Conservation (phyloP, 2,113 vertebrate genomes). For the Hippocampus guttulatus region DNA sequence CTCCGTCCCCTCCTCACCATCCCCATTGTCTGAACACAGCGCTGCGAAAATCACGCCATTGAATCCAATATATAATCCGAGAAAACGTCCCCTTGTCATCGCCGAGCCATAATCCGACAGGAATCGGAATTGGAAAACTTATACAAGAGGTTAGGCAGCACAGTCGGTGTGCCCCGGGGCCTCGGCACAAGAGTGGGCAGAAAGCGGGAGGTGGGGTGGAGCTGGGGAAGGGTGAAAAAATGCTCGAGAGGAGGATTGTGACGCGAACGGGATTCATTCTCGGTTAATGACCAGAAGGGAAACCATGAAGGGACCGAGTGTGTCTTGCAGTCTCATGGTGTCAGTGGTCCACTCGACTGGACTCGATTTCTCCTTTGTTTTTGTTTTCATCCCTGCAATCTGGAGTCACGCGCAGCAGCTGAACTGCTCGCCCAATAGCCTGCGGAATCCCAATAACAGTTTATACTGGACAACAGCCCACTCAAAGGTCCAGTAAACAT, state of each 20-base stretch:
- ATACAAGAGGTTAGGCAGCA: constrained; percentile 81
- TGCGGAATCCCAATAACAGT: constrained; percentile 10
- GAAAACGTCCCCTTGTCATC: constrained; percentile 69
- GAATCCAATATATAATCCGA: constrained; percentile 79
- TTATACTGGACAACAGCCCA: constrained; percentile 52
- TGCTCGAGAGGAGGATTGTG: not conserved
- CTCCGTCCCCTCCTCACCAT: constrained; percentile 46
- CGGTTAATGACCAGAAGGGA: constrained; percentile 20
- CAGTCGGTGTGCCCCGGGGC: constrained; percentile 82
- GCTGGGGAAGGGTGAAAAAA: not conserved
- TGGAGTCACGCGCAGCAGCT: constrained; percentile 71
- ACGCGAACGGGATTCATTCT: constrained; percentile 9
- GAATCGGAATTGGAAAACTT: constrained; percentile 87
- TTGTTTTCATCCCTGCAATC: constrained; percentile 67
- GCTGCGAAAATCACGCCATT: constrained; percentile 81
- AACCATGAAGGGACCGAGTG: constrained; percentile 53
- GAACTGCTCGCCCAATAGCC: constrained; percentile 71
- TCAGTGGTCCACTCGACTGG: constrained; percentile 22
- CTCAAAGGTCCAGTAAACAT: constrained; percentile 37
- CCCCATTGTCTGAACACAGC: constrained; percentile 41
- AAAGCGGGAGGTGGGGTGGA: constrained; percentile 25
- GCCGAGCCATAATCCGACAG: constrained; percentile 77
- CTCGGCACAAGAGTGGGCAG: constrained; percentile 61
- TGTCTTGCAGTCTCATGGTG: constrained; percentile 69
- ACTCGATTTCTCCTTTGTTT: constrained; percentile 50